These are phyloP conservation scores for Chaetura pelagica DNA, from an alignment of 2,113 vertebrate species.

Conservation along the genomic window DNA sequence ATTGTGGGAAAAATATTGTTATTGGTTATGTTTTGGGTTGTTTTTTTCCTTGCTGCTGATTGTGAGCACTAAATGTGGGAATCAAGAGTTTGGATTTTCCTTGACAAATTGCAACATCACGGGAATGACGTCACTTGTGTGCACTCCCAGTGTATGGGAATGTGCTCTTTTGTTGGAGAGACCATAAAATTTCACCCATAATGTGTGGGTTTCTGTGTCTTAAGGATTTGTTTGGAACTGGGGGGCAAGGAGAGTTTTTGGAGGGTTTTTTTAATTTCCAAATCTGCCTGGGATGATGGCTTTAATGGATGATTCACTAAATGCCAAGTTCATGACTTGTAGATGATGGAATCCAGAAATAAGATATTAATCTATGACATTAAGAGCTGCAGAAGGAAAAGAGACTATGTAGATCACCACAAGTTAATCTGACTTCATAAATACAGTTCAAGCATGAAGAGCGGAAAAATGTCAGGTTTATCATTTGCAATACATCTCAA, in stretches of 20 bases:
- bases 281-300: background rate
- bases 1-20: background rate
- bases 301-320: background rate
- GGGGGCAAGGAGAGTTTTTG: rapidly evolving
- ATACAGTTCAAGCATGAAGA: background rate
- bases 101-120: background rate
- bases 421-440: background rate
- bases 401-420: rapidly evolving
- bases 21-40: background rate
- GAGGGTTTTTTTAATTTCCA: background rate
- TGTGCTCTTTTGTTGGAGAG: background rate
- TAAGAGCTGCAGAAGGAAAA: background rate
- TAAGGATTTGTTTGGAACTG: background rate
- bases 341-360: background rate
- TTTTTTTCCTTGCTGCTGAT: background rate
- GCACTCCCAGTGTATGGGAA: background rate
- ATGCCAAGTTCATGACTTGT: background rate
- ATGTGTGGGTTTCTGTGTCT: background rate
- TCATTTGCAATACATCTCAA: background rate
- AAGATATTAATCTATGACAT: background rate
- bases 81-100: background rate
- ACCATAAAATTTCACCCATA: background rate
- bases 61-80: background rate
- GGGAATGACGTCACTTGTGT: background rate
- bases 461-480: background rate